Evolutionary conservation across 2,797 vertebrate species (phyloP).

Genomic region (Falco columbarius): DNA sequence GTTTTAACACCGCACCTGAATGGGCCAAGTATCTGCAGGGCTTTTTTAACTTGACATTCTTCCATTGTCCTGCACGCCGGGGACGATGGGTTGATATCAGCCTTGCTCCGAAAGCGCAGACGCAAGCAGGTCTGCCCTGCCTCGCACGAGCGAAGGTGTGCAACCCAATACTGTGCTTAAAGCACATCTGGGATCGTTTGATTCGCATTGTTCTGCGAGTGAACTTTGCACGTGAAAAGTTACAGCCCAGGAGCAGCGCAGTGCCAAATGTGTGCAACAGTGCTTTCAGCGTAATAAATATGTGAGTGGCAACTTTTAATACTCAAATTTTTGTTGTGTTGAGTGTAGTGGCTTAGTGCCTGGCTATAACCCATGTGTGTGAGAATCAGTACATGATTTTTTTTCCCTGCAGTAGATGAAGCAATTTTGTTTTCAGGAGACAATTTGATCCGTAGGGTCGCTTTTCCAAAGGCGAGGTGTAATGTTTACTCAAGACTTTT

Average conservation of each 20-base stretch:
- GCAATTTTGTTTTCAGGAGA: background rate
- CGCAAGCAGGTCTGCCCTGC: background rate
- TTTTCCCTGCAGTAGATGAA: background rate
- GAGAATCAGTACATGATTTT: background rate
- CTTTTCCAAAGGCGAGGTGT: background rate
- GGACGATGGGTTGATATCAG: conserved; percentile 4
- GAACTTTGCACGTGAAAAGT: conserved; percentile 11
- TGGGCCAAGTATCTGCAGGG: conserved; percentile 45
- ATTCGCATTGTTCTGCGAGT: background rate
- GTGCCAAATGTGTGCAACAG: background rate
- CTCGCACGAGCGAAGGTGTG: background rate
- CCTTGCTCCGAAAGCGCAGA: background rate
- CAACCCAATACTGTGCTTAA: conserved; percentile 28
- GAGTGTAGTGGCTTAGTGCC: background rate
- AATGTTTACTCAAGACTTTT: background rate
- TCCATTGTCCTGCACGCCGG: conserved; percentile 22
- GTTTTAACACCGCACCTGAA: conserved; percentile 26
- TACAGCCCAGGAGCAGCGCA: background rate
- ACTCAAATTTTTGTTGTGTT: background rate
- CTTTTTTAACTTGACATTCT: conserved; percentile 3
- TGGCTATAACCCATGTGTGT: accelerated
- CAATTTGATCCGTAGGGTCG: accelerated
- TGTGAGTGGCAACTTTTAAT: background rate
- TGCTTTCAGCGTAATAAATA: background rate
- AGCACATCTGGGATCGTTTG: conserved; percentile 68